A percentile compares a stretch with the other conserved stretches of the same genome.
Conservation (phyloP, 2,888 invertebrate species). For the Chaetoderma sp. region DNA sequence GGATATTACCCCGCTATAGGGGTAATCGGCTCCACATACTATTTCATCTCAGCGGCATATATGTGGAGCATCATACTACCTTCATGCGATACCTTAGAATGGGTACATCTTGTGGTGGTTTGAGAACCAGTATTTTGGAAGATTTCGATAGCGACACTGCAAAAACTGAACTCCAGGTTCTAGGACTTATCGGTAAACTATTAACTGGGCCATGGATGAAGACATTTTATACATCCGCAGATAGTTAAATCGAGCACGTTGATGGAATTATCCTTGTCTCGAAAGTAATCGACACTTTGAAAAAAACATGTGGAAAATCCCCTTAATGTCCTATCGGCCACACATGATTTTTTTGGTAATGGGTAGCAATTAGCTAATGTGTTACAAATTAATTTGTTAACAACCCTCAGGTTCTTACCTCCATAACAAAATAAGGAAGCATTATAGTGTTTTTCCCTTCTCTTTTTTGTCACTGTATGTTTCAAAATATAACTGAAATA, state of each 20-base stretch:
- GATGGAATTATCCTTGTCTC: not conserved
- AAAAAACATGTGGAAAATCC: not conserved
- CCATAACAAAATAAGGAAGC: too few species aligned
- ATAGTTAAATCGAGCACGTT: not conserved
- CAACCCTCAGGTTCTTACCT: too few species aligned
- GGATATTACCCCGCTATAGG: constrained; percentile 31
- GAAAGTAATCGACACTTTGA: not conserved
- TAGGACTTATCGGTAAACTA: constrained; percentile 22
- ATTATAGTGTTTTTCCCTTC: too few species aligned
- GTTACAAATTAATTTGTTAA: too few species aligned
- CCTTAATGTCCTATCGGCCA: not conserved
- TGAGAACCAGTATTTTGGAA: constrained; percentile 1
- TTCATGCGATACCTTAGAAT: constrained; percentile 20
- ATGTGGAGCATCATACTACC: constrained; percentile 6
- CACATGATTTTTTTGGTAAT: not conserved
- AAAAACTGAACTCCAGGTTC: constrained; percentile 21
- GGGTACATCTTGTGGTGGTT: constrained; percentile 23
- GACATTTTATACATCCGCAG: constrained; percentile 23
- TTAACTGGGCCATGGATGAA: constrained; percentile 27
- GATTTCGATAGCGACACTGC: constrained; percentile 19
- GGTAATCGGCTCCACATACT: constrained; percentile 33
- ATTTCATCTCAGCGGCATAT: constrained; percentile 30
- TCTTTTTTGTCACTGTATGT: too few species aligned
- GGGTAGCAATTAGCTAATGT: too few species aligned
- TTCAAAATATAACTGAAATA: too few species aligned